Percentiles rank a stretch among this genome's conserved stretches.
phyloP scores from a whole-genome alignment of 2,797 vertebrate species.

The Potorous gilbertii region DNA sequence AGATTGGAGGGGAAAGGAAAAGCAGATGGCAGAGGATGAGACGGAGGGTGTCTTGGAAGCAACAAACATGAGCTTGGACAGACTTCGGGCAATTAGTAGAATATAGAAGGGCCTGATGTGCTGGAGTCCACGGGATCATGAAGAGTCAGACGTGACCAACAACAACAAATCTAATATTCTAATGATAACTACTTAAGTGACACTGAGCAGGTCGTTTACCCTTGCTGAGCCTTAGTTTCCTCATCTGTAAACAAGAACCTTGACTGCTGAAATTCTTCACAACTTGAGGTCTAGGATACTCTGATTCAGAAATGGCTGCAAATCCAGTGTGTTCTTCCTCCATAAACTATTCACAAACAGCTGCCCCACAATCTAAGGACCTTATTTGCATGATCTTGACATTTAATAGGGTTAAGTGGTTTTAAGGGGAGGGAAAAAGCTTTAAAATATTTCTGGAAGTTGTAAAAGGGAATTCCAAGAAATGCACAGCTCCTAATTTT shows the following conservation, averaged over 20 bases:
- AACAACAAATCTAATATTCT: not conserved
- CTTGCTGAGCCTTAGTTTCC: not conserved
- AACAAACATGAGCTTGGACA: not conserved
- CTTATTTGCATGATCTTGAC: not conserved
- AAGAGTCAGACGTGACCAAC: not conserved
- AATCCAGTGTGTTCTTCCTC: not conserved
- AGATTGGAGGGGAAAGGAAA: not conserved
- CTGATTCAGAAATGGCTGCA: not conserved
- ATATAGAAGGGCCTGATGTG: not conserved
- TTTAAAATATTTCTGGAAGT: constrained; percentile 64
- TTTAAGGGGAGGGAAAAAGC: not conserved
- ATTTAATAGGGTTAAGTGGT: not conserved
- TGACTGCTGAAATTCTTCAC: not conserved
- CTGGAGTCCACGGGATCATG: not conserved
- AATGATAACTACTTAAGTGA: not conserved
- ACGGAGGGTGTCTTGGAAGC: not conserved
- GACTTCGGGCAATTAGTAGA: not conserved
- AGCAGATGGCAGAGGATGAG: not conserved
- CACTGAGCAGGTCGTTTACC: not conserved
- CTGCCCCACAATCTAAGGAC: not conserved
- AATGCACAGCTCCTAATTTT: constrained; percentile 41
- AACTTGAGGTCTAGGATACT: not conserved
- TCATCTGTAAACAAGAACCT: not conserved
- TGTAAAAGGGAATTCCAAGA: constrained; percentile 60
- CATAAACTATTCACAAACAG: not conserved